Evolutionary conservation across 2,113 vertebrate genomes (phyloP), one percentile per base, ranked within the genome.

Genomic region (Terrapene triunguis): DNA sequence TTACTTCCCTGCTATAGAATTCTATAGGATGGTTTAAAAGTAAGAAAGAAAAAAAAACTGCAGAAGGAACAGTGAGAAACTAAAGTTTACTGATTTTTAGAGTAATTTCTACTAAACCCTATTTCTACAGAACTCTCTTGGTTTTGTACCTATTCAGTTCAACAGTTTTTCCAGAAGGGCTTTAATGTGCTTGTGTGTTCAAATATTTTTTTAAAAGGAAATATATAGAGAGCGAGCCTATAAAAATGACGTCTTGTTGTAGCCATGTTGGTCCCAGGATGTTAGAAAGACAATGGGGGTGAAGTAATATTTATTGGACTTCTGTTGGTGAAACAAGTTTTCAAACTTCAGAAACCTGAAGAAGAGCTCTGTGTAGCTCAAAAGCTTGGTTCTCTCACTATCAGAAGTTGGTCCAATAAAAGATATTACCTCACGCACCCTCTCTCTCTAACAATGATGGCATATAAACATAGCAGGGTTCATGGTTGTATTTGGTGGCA

Each of bases 101-200:
- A 44, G 38, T 35, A 22, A 80, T 84, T 74, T 81, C 72, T 69
- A 48, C 4, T 91, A 59, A 74, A 86, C 88, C 86, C 6, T 84
- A 82, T 25, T 90, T 19, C 89, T 89, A 11, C 13, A 94, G 10
- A 87, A 55, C 62, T 91, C n/a, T 94, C 65, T 50, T 65, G 21
- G 90, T 65, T 57, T 85, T 8, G 9, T 53, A 0, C 0, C 72
- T 80, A n/a, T 35, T 65, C 35, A 91, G 79, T 89, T 88, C 51
- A 90, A 32, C 3, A 88, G 51, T 89, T 96, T 94, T 89, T 90
- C 51, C 83, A 47, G 42, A 27, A 76, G 93, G 48, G 80, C 9
- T 87, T 94, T 78, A 84, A 53, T 29, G 16, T 14, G 86, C 10
- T 85, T 72, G 25, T 8, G 84, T 80, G 89, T 84, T 93, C 78